phyloP scores from a whole-genome alignment of 1,140 invertebrate genomes.

The Scaptodrosophila lebanonensis region DNA sequence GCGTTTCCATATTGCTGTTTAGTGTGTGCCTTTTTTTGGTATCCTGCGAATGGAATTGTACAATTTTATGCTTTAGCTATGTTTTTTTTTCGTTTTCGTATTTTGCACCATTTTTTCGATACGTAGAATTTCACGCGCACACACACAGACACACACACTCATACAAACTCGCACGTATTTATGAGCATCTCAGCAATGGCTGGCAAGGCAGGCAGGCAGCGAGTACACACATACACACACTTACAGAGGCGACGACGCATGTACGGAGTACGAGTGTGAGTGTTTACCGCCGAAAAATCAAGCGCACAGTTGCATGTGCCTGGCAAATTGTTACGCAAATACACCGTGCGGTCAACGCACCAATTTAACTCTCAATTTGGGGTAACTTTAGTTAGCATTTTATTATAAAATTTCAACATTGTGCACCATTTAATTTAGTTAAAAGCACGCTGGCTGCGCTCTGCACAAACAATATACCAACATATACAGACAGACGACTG shows the following conservation, averaged over 20 bases:
- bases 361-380: slow-evolving; percentile 9
- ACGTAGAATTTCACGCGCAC: slow-evolving; percentile 70
- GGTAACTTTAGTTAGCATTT: slow-evolving; percentile 23
- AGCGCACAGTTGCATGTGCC: slow-evolving; percentile 72
- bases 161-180: slow-evolving; percentile 42
- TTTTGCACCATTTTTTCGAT: slow-evolving; percentile 77
- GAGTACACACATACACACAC: slow-evolving; percentile 31
- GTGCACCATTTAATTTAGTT: slow-evolving; percentile 26
- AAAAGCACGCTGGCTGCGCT: slow-evolving; percentile 43
- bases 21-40: slow-evolving; percentile 38
- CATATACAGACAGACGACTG: slow-evolving; percentile 67
- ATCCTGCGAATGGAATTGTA: slow-evolving; percentile 60
- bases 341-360: background rate
- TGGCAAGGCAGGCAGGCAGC: slow-evolving; percentile 41
- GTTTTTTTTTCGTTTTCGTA: slow-evolving; percentile 60
- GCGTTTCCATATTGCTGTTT: slow-evolving; percentile 34
- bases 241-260: slow-evolving; percentile 43
- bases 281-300: slow-evolving; percentile 74
- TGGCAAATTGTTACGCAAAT: slow-evolving; percentile 61
- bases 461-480: slow-evolving; percentile 67
- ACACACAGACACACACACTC: slow-evolving; percentile 33
- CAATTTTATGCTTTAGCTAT: slow-evolving; percentile 37
- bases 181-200: slow-evolving; percentile 49
- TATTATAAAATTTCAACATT: slow-evolving; percentile 22
- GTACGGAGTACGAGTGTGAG: slow-evolving; percentile 65